A percentile compares a stretch with the other conserved stretches of the same genome.
Evolutionary conservation across 2,797 vertebrate genomes (phyloP).

Genomic region (Ctenosaura bakeri): DNA sequence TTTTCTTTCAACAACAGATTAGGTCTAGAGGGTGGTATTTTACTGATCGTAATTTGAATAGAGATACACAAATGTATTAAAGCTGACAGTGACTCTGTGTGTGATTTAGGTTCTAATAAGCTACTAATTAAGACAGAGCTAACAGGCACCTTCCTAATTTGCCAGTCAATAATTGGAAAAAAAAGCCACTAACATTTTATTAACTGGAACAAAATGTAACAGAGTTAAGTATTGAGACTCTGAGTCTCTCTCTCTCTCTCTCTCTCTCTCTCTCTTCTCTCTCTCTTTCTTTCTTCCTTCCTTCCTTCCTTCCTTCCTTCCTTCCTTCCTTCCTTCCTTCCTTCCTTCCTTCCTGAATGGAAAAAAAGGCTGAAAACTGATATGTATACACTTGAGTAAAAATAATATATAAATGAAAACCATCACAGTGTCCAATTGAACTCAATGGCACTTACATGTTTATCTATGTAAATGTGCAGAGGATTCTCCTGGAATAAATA

Average conservation of each 20-base stretch:
- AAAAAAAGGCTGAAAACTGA: background rate
- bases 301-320: no score
- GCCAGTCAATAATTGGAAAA: slow-evolving; percentile 67
- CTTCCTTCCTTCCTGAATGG: background rate
- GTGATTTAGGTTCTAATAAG: slow-evolving; percentile 69
- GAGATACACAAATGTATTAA: slow-evolving; percentile 70
- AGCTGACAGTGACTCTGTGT: slow-evolving; percentile 67
- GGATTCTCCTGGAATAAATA: slow-evolving; percentile 14
- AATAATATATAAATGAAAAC: no score
- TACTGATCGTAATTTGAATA: slow-evolving; percentile 38
- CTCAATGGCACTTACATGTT: background rate
- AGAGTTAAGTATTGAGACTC: slow-evolving; percentile 50
- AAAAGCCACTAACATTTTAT: slow-evolving; percentile 68
- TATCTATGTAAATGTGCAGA: background rate
- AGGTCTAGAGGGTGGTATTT: slow-evolving; percentile 1
- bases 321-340: no score
- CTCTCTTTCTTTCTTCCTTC: no score
- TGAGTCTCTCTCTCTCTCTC: background rate
- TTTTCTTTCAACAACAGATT: slow-evolving; percentile 6
- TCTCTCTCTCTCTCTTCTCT: no score
- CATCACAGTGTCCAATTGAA: no score
- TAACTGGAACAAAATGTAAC: slow-evolving; percentile 55
- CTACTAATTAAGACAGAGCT: slow-evolving; percentile 69
- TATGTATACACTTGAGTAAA: background rate
- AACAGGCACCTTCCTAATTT: slow-evolving; percentile 66